Evolutionary conservation across 92 coral and sea anemone genomes (phyloP), one percentile per base, ranked within the genome.

Genomic region (Porites divaricata): DNA sequence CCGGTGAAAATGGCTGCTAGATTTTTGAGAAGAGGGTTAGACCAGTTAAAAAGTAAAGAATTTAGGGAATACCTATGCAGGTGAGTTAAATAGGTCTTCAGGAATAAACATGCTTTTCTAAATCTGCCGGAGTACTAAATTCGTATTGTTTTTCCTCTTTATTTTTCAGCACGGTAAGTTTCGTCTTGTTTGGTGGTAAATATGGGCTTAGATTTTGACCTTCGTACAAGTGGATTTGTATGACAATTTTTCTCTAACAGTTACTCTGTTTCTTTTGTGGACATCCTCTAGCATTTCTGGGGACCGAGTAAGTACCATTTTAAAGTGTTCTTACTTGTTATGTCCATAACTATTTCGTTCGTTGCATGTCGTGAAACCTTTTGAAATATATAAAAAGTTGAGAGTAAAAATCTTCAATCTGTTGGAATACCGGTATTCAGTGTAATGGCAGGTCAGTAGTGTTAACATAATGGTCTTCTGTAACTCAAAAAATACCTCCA

Each of bases 91-190:
- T 52, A 19, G n/a, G 22, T 48, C 8, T 2, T 51, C 15, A 45
- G 7, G 1, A 12, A 63, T 23, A 10, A 19, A 77, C 14, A 41
- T 14, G 2, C 21, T 14, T 9, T 28, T 20, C 16, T 35, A 35
- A 35, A 35, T 2, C 49, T 49, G 22, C 25, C 70, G 9, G 2
- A 9, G 9, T 81, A 71, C 72, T 54, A 70, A 68, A 58, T 23
- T 58, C 35, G 70, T 80, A 68, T 82, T 77, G 66, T 53, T 51
- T 70, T 83, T 83, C 84, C 45, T 35, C 45, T 35, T 35, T 35
- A 35, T 65, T 74, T 91, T 93, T 73, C 98, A 96, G 99, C 88
- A 96, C 99, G 99, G 99, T 96, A 91, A 96, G 99, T 92, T 56
- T 56, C n/a, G 23, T 17, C 51, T 26, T 59, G 17, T 6, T 11